These are phyloP conservation scores for Phataginus tetradactyla DNA, from an alignment of 2,797 vertebrate species.

Conservation along the genomic window DNA sequence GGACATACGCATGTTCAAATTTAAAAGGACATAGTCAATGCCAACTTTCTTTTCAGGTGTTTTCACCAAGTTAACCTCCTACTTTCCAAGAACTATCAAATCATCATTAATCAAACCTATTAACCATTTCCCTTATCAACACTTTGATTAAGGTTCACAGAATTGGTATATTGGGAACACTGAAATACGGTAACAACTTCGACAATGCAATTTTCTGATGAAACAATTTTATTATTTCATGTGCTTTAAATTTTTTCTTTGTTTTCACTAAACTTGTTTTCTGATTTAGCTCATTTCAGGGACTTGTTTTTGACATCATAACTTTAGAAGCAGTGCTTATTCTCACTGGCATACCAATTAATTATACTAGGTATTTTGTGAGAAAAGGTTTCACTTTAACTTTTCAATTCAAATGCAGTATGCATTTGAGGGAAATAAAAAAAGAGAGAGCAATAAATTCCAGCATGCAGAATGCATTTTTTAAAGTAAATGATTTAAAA, in stretches of 20 bases:
- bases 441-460: not conserved
- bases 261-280: not conserved
- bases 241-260: not conserved
- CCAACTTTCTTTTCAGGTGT: not conserved
- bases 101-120: not conserved
- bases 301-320: not conserved
- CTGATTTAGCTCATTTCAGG: not conserved
- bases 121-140: not conserved
- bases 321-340: not conserved
- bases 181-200: not conserved
- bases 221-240: not conserved
- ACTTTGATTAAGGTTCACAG: not conserved
- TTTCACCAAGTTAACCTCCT: not conserved
- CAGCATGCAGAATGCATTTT: not conserved
- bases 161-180: not conserved
- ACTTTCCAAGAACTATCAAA: not conserved
- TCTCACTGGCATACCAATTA: not conserved
- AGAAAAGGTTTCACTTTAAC: not conserved
- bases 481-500: constrained; percentile 12
- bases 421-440: not conserved
- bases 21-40: not conserved
- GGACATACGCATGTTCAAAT: not conserved
- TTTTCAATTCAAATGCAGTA: not conserved
- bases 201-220: not conserved
- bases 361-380: not conserved